Evolutionary conservation across 1,140 invertebrate genomes (phyloP), one percentile per base, ranked within the genome.

Genomic region (Ceratina calcarata): DNA sequence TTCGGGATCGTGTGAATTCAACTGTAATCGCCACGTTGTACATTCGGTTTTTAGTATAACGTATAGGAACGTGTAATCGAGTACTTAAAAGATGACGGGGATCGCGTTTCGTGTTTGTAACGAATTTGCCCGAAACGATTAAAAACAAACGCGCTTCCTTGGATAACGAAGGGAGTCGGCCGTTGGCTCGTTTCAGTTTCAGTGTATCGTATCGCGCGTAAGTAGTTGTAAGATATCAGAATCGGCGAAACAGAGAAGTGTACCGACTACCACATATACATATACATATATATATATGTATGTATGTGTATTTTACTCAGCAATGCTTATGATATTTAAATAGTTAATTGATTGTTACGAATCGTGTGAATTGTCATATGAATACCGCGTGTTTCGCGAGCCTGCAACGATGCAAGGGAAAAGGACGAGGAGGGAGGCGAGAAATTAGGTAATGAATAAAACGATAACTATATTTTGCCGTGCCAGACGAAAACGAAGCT

Each of bases 401-500:
- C 32, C 6, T 6, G 32, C 32, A 37, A 6, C 32, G 32, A 37
- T 37, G 32, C 15, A 45, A 58, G 2, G 55, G 3, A 55, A 55
- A 49, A 57, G 10, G 27, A 66, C 13, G 57, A 12, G 24, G 13
- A 49, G 22, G 55, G 13, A 57, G 6, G 16, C 13, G 68, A 27
- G 32, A 62, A 51, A 72, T 13, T 78, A 78, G 22, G 7, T 49
- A 65, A 72, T 24, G 22, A 3, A 57, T n/a, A 64, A 72, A 55
- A 64, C 68, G 20, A 55, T 45, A 45, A 78, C 24, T 89, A 89
- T 89, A 89, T 89, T 89, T 89, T 89, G 82, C 85, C 88, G 88
- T 89, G 86, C 86, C 88, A 89, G 87, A 88, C n/a, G 79, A 89
- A 88, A 87, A 84, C 80, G 20, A 83, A 87, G 88, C 84, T 91